phyloP scores from a whole-genome alignment of 2,797 vertebrate species.

The Xenopus petersii region DNA sequence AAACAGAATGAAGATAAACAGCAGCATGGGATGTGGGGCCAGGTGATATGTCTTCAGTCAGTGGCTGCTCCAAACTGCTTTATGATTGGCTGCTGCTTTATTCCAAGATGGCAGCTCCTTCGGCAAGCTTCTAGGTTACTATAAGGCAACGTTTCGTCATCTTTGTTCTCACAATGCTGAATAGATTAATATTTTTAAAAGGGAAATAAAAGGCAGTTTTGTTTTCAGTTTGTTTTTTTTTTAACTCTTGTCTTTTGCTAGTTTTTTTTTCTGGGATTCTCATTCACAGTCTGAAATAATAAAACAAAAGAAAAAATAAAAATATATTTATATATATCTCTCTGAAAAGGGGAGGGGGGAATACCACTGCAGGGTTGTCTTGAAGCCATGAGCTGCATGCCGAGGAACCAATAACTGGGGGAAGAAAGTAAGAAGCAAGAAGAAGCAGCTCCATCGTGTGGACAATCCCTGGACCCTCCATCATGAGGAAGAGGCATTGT shows the following conservation, averaged over 20 bases:
- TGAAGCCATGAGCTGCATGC: conserved; percentile 28
- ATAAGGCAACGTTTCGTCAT: conserved; percentile 41
- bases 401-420: background rate
- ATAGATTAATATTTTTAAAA: conserved; percentile 9
- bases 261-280: conserved; percentile 26
- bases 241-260: conserved; percentile 1
- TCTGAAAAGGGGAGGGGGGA: conserved; percentile 20
- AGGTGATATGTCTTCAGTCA: background rate
- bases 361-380: conserved; percentile 23
- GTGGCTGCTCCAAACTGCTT: background rate
- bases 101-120: conserved; percentile 7
- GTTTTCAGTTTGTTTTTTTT: conserved; percentile 13
- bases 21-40: conserved; percentile 13
- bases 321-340: conserved; percentile 42
- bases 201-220: conserved; percentile 39
- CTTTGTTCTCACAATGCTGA: conserved; percentile 16
- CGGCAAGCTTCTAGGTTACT: conserved; percentile 29
- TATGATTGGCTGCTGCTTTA: conserved; percentile 15
- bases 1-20: background rate
- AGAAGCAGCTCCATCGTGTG: conserved; percentile 1
- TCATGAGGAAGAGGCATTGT: background rate
- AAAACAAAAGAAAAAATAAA: conserved; percentile 41
- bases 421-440: conserved; percentile 9
- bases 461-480: background rate
- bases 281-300: conserved; percentile 48